phyloP scores from a whole-genome alignment of 2,888 invertebrate genomes.

The Cremastobaeus sp. region DNA sequence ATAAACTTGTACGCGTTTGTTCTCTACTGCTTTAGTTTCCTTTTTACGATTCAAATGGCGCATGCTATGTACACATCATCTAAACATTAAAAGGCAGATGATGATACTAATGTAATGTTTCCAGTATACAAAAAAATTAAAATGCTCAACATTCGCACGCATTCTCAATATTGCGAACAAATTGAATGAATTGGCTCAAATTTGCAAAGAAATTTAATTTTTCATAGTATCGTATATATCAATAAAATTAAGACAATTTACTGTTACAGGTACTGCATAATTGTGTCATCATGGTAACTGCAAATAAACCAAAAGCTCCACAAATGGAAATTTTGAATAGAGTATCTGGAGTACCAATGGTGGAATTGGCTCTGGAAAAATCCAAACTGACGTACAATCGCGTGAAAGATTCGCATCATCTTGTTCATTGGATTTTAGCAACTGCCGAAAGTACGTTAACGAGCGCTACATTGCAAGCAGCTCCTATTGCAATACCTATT shows the following conservation, averaged over 20 bases:
- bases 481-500: constrained; percentile 81
- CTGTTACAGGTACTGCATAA: too few species aligned
- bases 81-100: too few species aligned
- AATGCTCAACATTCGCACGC: too few species aligned
- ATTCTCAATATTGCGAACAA: too few species aligned
- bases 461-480: constrained; percentile 79
- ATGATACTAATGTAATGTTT: too few species aligned
- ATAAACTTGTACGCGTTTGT: constrained; percentile 3
- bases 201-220: too few species aligned
- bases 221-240: too few species aligned
- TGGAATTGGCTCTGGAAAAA: constrained; percentile 70
- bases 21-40: too few species aligned
- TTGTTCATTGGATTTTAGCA: constrained; percentile 82
- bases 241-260: too few species aligned
- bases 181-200: too few species aligned
- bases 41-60: background rate
- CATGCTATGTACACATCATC: too few species aligned
- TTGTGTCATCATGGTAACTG: constrained; percentile 65
- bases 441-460: constrained; percentile 81
- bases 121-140: too few species aligned
- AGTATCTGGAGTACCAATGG: constrained; percentile 70
- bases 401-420: constrained; percentile 70
- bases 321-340: constrained; percentile 72
- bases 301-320: constrained; percentile 64
- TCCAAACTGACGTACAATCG: constrained; percentile 71